Evolutionary conservation across 2,888 invertebrate genomes (phyloP).

Genomic region (Eretmocerus hayati): DNA sequence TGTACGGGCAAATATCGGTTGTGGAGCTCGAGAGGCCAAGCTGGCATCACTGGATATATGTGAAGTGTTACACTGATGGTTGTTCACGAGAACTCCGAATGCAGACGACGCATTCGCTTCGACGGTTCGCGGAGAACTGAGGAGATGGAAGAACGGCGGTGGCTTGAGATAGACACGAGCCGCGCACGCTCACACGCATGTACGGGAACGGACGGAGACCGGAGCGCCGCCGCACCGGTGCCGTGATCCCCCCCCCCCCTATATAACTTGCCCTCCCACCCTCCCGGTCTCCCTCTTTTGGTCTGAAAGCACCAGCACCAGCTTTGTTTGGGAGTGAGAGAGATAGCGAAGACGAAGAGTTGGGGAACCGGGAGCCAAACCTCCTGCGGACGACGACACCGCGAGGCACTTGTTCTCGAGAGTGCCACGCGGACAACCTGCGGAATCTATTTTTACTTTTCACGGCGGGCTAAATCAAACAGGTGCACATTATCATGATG

Average conservation of each 20-base stretch:
- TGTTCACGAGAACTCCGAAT: slow-evolving; percentile 10
- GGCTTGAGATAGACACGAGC: slow-evolving; percentile 34
- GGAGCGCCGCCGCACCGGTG: slow-evolving; percentile 25
- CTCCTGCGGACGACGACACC: no score
- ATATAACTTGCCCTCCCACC: no score
- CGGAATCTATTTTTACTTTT: no score
- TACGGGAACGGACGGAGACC: not conserved
- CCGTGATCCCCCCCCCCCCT: slow-evolving; percentile 38
- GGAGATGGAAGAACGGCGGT: no score
- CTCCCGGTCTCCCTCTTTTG: not conserved
- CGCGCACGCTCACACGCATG: slow-evolving; percentile 2
- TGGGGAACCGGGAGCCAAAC: slow-evolving; percentile 28
- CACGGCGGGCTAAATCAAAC: no score
- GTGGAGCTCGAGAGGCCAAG: no score
- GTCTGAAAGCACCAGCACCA: no score
- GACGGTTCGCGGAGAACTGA: slow-evolving; percentile 27
- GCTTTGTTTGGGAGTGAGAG: slow-evolving; percentile 24
- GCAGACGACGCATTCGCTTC: slow-evolving; percentile 16
- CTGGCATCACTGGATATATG: no score
- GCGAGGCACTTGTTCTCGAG: not conserved
- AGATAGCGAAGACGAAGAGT: slow-evolving; percentile 25
- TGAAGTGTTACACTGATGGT: no score
- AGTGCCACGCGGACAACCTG: no score
- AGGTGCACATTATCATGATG: no score
- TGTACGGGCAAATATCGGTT: no score